Base-by-base conservation (phyloP, 2,888 invertebrate species). In the Scaptomyza flava region DNA sequence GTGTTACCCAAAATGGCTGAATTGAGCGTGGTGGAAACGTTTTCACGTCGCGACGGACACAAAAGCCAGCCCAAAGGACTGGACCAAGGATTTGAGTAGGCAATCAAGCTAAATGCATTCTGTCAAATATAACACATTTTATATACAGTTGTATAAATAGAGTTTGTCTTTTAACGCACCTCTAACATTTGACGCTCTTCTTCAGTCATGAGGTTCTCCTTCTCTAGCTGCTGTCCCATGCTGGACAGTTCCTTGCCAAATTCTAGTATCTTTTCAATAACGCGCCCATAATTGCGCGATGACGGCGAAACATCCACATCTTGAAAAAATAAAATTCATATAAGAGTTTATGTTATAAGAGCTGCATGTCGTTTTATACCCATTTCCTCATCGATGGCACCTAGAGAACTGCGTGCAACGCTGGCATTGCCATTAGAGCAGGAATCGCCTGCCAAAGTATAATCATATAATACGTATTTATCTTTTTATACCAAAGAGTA, bases 91-190 rank as follows among this genome's bases (percentile, higher is more conserved):
- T 99, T 98, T 85, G 98, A 96, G 93, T 99, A 99, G 51, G 99
- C 99, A 91, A 99, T 94, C 91, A 99, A 94, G 93, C 98, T 98
- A 94, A 99, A 99, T 90, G 99, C 99, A 93, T 99, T 97, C 96
- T 98, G 93, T 4, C 17, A 17, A 41, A 7, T 8, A 93, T 4
- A 42, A 7, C 23, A 17, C 6, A 23, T n/a, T 14, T 31, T 8
- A 8, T 27, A 17, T 12, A 31, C 5, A 14, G 30, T n/a, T 9
- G 38, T 11, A 1, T n/a, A 42, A 1, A 3, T 6, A 4, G 14
- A 14, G 6, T 17, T 20, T 34, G 5, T 8, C 11, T 1, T 3
- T 27, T 27, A 27, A 9, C 0, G 20, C 89, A 97, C 97, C 94
- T 97, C 96, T 66, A 99, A 94, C 96, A 98, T 97, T 93, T 97